Conservation (phyloP, 2,888 invertebrate species). For the Nephrotoma flavescens region DNA sequence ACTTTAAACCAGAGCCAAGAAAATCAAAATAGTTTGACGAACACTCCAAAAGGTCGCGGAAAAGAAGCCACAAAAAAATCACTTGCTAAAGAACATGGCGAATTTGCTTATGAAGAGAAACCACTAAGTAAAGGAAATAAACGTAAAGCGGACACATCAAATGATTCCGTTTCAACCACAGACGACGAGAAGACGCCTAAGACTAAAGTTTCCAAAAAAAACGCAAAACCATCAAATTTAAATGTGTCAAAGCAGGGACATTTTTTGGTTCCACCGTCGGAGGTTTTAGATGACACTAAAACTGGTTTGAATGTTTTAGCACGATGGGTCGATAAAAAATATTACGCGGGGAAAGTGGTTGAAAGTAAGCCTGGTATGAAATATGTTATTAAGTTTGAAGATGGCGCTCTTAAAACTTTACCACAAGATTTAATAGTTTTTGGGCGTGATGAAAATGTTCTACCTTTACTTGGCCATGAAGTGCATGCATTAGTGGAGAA, state of each 20-base stretch:
- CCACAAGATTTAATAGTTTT: conserved; percentile 46
- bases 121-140: not conserved
- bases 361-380: conserved; percentile 42
- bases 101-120: not conserved
- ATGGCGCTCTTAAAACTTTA: conserved; percentile 42
- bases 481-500: conserved; percentile 40
- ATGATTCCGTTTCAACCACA: not conserved
- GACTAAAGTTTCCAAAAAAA: conserved; percentile 6
- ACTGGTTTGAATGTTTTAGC: conserved; percentile 37
- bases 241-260: conserved; percentile 7
- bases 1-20: conserved; percentile 7
- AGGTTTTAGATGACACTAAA: conserved; percentile 5
- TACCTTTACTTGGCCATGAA: conserved; percentile 38
- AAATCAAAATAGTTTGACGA: not conserved
- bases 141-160: not conserved
- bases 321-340: conserved; percentile 52
- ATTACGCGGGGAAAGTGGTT: conserved; percentile 46
- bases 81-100: not conserved
- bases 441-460: conserved; percentile 29
- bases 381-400: conserved; percentile 47
- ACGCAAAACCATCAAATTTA: conserved; percentile 7
- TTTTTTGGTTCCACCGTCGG: conserved; percentile 4
- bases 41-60: not conserved
- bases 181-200: conserved; percentile 14
- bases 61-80: not conserved